Base-by-base conservation (phyloP, 2,888 invertebrate species). In the Philopedon plagiatum region DNA sequence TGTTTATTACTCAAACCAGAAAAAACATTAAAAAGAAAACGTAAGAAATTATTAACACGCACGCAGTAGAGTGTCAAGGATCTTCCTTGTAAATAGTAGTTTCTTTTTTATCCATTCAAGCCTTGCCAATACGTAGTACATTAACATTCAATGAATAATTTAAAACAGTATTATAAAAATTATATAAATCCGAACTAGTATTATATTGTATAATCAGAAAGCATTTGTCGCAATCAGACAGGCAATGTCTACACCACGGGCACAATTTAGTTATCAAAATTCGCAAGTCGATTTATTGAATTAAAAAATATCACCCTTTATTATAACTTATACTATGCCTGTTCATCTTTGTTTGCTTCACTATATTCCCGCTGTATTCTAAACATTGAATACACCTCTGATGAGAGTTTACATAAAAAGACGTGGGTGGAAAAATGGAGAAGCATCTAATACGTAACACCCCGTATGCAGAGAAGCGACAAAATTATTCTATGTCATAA, bases 121-220 rank as follows among this genome's bases (percentile, higher is more conserved):
- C 57, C 57, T 65, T 44, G 46, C 44, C 13, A 41, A 65, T 32
- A 19, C 41, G 19, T 26, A 29, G 13, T 26, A 32, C 32, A 65
- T 65, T 65, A 44, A 44, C 44, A 57, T 56, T 44, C 65, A 32
- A 65, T 57, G 57, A 65, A 65, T 65, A 65, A 65, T 57, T 65
- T 65, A 57, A 32, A 44, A 15, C 29, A 44, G 57, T 51, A 44
- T 44, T 65, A 65, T 51, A 51, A 29, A 37, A 65, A 65, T 65
- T 65, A 65, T 57, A 65, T 65, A 65, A 65, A 57, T 57, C 51
- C 51, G 5, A 19, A 13, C 49, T 49, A n/a, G 49, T 23, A 49
- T 21, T 11, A 15, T 56, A 29, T 65, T 65, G 57, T 57, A 65
- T 57, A 65, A 65, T 65, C 41, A 19, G 46, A 65, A 65, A 57